Percentiles rank a stretch among this genome's conserved stretches.
These are phyloP conservation scores for Galleria mellonella DNA, from an alignment of 1,140 invertebrate species.

Conservation along the genomic window DNA sequence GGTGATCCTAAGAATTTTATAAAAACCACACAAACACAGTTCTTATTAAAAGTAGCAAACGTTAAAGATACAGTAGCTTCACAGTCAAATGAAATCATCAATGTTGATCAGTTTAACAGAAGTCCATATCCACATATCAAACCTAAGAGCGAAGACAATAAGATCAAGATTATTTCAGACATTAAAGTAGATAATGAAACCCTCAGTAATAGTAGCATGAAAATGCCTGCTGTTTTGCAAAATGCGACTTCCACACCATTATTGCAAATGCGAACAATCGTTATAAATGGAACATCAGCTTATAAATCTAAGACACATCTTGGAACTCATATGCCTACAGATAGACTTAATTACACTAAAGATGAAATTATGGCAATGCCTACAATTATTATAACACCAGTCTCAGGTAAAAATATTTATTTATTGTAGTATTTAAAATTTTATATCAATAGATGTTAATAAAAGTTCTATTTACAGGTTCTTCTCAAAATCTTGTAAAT, in stretches of 20 bases:
- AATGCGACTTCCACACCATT: constrained; percentile 40
- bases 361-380: constrained; percentile 70
- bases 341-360: constrained; percentile 33
- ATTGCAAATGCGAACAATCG: constrained; percentile 45
- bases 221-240: constrained; percentile 27
- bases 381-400: constrained; percentile 52
- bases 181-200: constrained; percentile 40
- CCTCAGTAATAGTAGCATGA: constrained; percentile 2
- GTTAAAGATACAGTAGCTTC: not conserved
- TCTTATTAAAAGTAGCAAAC: constrained; percentile 1
- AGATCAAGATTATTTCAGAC: constrained; percentile 56
- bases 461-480: constrained; percentile 6
- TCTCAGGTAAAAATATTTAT: constrained; percentile 23
- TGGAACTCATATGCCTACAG: not conserved
- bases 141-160: constrained; percentile 30
- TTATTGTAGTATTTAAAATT: not conserved
- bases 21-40: not conserved
- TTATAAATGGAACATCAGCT: constrained; percentile 52
- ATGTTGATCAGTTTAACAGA: not conserved
- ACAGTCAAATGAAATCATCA: not conserved
- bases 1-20: too few species aligned
- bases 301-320: constrained; percentile 26
- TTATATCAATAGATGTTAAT: not conserved
- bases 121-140: constrained; percentile 6
- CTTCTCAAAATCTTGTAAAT: not conserved